These are phyloP conservation scores for Maccullochella peelii DNA, from an alignment of 2,113 vertebrate genomes.

Conservation along the genomic window DNA sequence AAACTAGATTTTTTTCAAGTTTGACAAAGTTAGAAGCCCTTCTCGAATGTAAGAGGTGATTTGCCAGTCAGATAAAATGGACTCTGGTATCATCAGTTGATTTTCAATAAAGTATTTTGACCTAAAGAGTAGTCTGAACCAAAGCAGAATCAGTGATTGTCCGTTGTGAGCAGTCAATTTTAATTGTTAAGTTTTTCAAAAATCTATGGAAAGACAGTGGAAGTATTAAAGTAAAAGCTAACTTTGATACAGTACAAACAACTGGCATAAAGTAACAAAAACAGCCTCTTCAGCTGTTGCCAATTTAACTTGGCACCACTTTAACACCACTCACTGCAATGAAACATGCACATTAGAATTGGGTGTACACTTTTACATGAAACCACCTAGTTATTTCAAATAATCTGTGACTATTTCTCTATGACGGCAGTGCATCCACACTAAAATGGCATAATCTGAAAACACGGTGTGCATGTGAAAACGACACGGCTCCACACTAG, in stretches of 20 bases:
- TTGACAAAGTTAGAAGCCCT: slow-evolving; percentile 13
- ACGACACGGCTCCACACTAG: not conserved
- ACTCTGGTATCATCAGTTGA: slow-evolving; percentile 1
- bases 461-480: not conserved
- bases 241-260: not conserved
- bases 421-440: not conserved
- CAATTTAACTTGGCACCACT: not conserved
- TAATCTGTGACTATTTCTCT: not conserved
- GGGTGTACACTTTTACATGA: not conserved
- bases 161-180: not conserved
- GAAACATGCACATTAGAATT: not conserved
- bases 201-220: not conserved
- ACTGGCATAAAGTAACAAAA: not conserved
- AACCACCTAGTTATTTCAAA: not conserved
- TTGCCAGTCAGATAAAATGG: not conserved
- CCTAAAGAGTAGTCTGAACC: not conserved
- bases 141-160: not conserved
- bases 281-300: not conserved
- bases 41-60: not conserved
- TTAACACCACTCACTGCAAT: not conserved
- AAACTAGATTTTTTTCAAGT: slow-evolving; percentile 11
- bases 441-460: not conserved
- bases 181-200: not conserved
- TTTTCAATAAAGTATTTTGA: not conserved
- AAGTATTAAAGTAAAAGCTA: not conserved